phyloP scores from a whole-genome alignment of 1,140 invertebrate species.

The Pissodes strobi region DNA sequence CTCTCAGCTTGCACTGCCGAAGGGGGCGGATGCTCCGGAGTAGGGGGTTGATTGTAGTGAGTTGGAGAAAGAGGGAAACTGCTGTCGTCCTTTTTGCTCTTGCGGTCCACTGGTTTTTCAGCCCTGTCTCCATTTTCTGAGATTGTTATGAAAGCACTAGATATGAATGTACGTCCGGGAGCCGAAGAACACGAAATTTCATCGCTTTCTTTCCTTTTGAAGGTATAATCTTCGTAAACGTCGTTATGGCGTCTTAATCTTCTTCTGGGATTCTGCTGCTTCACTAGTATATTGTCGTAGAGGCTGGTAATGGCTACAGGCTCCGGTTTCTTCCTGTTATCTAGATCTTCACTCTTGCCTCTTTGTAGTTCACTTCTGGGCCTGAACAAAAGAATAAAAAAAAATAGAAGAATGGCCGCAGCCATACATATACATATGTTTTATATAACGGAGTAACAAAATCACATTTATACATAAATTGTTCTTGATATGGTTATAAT shows the following conservation, averaged over 20 bases:
- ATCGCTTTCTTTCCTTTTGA: conserved; percentile 51
- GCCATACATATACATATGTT: neutral
- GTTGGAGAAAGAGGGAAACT: conserved; percentile 75
- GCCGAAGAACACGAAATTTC: conserved; percentile 50
- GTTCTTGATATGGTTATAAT: neutral
- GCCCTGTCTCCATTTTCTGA: conserved; percentile 41
- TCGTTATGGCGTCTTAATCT: conserved; percentile 68
- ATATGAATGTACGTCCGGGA: conserved; percentile 60
- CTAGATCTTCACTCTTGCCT: conserved; percentile 61
- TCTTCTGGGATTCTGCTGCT: conserved; percentile 72
- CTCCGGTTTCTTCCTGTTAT: conserved; percentile 59
- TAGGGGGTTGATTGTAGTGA: conserved; percentile 89
- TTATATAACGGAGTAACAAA: no score
- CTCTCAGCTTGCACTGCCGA: conserved; percentile 87
- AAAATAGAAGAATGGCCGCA: neutral
- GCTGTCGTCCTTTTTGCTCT: conserved; percentile 43
- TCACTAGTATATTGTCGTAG: conserved; percentile 73
- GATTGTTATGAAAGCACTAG: conserved; percentile 62
- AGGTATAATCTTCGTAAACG: conserved; percentile 65
- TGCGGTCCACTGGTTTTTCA: conserved; percentile 35
- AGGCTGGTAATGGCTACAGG: conserved; percentile 74
- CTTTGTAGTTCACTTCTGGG: conserved; percentile 52
- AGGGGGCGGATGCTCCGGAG: conserved; percentile 91
- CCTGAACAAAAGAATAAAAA: neutral
- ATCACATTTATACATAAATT: no score